Base-by-base conservation (phyloP, 1,140 invertebrate species). In the Bombus superbus region DNA sequence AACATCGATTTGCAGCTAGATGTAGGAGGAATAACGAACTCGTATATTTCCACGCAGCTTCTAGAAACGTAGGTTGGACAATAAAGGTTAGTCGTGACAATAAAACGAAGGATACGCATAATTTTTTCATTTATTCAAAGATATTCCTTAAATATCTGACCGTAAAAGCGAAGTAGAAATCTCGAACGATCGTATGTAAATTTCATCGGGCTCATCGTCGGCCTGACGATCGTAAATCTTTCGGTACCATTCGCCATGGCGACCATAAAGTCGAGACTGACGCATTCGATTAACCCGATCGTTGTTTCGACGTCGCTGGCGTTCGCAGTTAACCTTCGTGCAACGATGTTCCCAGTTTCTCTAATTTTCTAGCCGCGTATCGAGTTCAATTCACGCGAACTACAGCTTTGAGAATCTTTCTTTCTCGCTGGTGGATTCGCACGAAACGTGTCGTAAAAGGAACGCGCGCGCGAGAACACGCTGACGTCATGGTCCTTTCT, bases 401-500 rank as follows among this genome's bases (percentile, higher is more conserved):
- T 10, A 9, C 3, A 9, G 6, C 18, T 72, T 47, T 25, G 28
- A 28, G 44, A 2, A 25, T n/a, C 15, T 13, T 28, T 74, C 8
- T 77, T 74, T 47, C 25, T 22, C 40, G 18, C 53, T 32, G 32
- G 18, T 8, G 11, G 13, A 73, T 35, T 38, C 38, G 22, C 35
- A 28, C 47, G 47, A 53, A 22, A 53, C 47, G 47, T 8, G 18
- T 53, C 18, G 47, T 53, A 53, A 53, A 22, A 53, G 47, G 42
- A 22, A 35, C 66, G 35, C 42, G 53, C 72, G 59, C 59, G 35
- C 71, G 25, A 35, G 32, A 53, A n/a, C n/a, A 15, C 8, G 77
- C 76, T 89, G 88, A 89, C 73, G 88, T 89, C 82, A 89, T 64
- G 88, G 73, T 85, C 82, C 86, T 81, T 88, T 89, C 86, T 88